Percentiles rank a stretch among this genome's conserved stretches.
Evolutionary conservation across 2,888 invertebrate species (phyloP).

Genomic region (Apamea epomidion): DNA sequence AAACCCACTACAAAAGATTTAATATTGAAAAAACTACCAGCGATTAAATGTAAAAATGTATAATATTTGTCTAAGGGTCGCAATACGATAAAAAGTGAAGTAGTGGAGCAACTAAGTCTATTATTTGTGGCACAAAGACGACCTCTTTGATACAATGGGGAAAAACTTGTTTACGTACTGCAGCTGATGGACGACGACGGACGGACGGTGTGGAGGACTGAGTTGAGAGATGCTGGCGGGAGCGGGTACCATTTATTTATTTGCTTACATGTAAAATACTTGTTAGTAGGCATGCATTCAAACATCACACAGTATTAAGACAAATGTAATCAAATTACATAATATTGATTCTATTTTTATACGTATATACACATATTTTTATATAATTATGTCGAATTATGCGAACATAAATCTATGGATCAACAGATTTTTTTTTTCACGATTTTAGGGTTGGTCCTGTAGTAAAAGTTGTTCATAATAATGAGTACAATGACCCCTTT

Average conservation of each 20-base stretch:
- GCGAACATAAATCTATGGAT: too few species aligned
- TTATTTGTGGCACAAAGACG: constrained; percentile 78
- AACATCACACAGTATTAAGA: too few species aligned
- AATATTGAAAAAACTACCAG: constrained; percentile 65
- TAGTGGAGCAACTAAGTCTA: constrained; percentile 70
- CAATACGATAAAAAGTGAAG: constrained; percentile 34
- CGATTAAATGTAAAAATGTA: constrained; percentile 56
- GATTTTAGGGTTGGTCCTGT: too few species aligned
- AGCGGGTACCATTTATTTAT: neutral
- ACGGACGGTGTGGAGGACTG: constrained; percentile 73
- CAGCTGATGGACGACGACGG: constrained; percentile 77
- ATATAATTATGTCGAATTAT: too few species aligned
- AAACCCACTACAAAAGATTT: constrained; percentile 66
- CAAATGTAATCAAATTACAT: too few species aligned
- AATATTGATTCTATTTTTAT: too few species aligned
- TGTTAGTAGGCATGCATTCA: too few species aligned
- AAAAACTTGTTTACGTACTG: constrained; percentile 83
- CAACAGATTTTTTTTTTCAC: too few species aligned
- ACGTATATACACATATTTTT: too few species aligned
- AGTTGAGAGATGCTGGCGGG: constrained; percentile 21
- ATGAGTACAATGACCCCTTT: too few species aligned
- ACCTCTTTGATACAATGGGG: constrained; percentile 79
- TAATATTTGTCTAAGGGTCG: constrained; percentile 48
- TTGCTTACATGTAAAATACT: too few species aligned
- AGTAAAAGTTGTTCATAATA: too few species aligned